Base-by-base conservation (phyloP, 2,113 vertebrate species). In the Gymnocephalus cernua region DNA sequence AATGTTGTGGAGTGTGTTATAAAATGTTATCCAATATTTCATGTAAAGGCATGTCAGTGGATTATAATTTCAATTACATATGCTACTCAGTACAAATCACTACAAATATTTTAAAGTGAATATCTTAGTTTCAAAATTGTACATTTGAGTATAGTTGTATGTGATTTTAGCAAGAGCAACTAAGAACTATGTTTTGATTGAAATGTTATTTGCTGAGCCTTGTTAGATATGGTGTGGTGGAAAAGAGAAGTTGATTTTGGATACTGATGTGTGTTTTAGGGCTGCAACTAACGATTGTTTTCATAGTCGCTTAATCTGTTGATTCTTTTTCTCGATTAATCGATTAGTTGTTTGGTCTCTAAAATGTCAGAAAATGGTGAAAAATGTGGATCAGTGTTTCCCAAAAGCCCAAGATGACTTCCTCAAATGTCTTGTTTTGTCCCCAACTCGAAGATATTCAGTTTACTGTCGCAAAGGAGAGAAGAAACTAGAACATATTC, bases 21-120 rank as follows among this genome's bases (percentile, higher is more conserved):
- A 32, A 58, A 2, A 62, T 53, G 5, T 72, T 41, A 32, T 67
- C 47, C 67, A 58, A 48, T 41, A 41, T 79, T 72, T 54, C 38
- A 48, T 62, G 57, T 77, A 71, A 57, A 62, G 57, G 38, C 75
- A 76, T 83, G 80, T 67, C 44, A 44, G 57, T 72, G 62, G 48
- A 76, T 25, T 71, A 23, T 48, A 13, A 63, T 57, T 54, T 86
- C n/a, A 72, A 57, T 63, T 69, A 18, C 25, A 38, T 58, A 56
- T 13, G 16, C 50, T 57, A 53, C 25, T 8, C 3, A 35, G 7
- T 47, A 35, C 4, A 50, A 50, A 18, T 23, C 9, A 27, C 13
- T 45, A 63, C 11, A n/a, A 57, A 58, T 62, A 63, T 80, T 59
- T 51, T 41, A 38, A 27, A 58, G 21, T 61, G 53, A 61, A 41